Evolutionary conservation across 2,888 invertebrate genomes (phyloP).

Genomic region (Neoascia interrupta): DNA sequence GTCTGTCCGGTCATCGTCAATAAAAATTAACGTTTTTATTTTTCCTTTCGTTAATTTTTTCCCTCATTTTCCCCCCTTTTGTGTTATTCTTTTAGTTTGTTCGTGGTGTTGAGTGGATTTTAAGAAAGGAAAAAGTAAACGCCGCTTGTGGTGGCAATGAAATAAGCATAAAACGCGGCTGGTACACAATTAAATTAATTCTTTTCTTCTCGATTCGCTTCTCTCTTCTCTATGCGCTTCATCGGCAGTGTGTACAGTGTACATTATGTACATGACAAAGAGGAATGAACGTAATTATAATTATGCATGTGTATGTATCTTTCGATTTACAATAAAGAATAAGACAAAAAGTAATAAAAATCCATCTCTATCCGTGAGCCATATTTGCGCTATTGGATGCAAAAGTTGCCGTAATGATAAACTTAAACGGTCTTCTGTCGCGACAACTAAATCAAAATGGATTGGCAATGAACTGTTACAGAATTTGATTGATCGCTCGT

Average conservation of each 20-base stretch:
- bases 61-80: constrained; percentile 16
- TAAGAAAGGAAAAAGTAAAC: constrained; percentile 26
- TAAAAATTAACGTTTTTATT: constrained; percentile 54
- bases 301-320: constrained; percentile 65
- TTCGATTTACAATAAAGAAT: constrained; percentile 58
- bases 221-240: constrained; percentile 44
- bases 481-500: no score
- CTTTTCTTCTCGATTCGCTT: constrained; percentile 14
- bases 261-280: constrained; percentile 30
- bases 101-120: not conserved
- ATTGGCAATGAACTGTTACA: no score
- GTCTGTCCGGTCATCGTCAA: constrained; percentile 62
- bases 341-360: constrained; percentile 23
- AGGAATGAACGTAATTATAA: constrained; percentile 45
- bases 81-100: constrained; percentile 32
- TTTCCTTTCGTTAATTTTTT: constrained; percentile 46
- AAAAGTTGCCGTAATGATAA: no score
- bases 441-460: no score
- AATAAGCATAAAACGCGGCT: constrained; percentile 36
- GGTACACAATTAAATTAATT: constrained; percentile 58
- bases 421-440: no score
- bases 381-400: constrained; percentile 43
- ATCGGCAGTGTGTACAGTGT: constrained; percentile 26
- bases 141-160: constrained; percentile 48
- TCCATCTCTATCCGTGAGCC: constrained; percentile 28